Base-by-base conservation (phyloP, 2,113 vertebrate species). In the Lathamus discolor region DNA sequence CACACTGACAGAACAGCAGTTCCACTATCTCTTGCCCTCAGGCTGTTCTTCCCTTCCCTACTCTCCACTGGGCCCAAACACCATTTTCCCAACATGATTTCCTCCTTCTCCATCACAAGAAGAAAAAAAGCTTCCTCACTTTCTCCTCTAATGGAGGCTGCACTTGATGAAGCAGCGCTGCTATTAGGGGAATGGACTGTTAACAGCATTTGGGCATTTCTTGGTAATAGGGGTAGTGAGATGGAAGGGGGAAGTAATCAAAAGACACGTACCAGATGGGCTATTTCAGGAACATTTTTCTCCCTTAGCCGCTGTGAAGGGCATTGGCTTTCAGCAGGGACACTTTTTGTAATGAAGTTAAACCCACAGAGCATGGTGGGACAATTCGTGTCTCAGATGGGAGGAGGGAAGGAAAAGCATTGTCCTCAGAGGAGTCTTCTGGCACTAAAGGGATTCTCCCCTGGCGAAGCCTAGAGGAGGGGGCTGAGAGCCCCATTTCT, bases 251-350 rank as follows among this genome's bases (percentile, higher is more conserved):
- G 78, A 89, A 54, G 90, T 52, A 59, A 96, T 90, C 82, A 76
- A 79, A 95, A 59, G 17, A 74, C 91, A 44, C 0, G 1, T 23
- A 88, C 87, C 92, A 96, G 75, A 88, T 86, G 85, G 87, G 72
- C 72, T 83, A 66, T 94, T 96, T 86, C 90, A 94, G 92, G 91
- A 67, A 66, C 92, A 80, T 93, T 95, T 95, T 80, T 94, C 90
- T 95, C 94, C 90, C 88, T 86, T 46, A 72, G 94, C 87, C 80
- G 92, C 95, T 88, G 93, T 88, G 94, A 94, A 96, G 95, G 92
- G 68, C 95, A 93, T 5, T 94, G 82, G 67, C 63, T 96, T 85
- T 66, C 90, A 94, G 87, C 94, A 92, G 87, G 78, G 85, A 80
- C 87, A 83, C 44, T 83, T 87, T 69, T 29, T 70, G 86, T 95